phyloP scores from a whole-genome alignment of 2,888 invertebrate species.

The Tachina grossa region DNA sequence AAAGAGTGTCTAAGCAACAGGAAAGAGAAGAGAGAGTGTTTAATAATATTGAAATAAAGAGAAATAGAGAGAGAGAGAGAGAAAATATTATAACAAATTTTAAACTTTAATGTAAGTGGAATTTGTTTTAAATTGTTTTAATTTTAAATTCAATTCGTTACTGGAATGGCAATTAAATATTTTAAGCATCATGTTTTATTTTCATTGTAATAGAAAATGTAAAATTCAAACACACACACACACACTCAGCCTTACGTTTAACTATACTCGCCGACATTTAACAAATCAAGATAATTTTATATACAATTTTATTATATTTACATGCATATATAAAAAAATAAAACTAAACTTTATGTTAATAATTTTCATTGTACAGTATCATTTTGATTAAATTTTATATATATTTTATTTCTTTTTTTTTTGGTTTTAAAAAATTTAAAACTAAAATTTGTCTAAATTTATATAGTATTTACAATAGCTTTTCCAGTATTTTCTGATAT shows the following conservation, averaged over 20 bases:
- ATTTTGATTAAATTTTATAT: not conserved
- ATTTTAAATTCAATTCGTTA: not conserved
- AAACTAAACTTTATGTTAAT: not conserved
- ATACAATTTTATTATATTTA: no score
- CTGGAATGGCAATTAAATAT: not conserved
- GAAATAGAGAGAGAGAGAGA: not conserved
- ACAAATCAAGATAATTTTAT: not conserved
- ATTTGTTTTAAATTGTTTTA: not conserved
- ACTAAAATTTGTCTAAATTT: not conserved
- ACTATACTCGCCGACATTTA: not conserved
- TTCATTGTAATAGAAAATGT: not conserved
- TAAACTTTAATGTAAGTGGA: not conserved
- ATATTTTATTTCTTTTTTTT: no score
- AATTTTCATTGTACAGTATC: not conserved
- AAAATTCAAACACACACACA: not conserved
- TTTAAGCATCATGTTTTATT: not conserved
- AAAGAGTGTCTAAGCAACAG: not conserved
- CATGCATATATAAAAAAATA: not conserved
- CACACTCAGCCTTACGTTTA: no score
- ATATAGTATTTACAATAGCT: not conserved
- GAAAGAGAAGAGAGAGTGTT: not conserved
- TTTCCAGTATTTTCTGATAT: not conserved
- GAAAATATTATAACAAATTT: not conserved
- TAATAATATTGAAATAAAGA: slow-evolving; percentile 3
- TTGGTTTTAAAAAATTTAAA: not conserved